These are phyloP conservation scores for Amazona vittata DNA, from an alignment of 2,113 vertebrate genomes.

Conservation along the genomic window DNA sequence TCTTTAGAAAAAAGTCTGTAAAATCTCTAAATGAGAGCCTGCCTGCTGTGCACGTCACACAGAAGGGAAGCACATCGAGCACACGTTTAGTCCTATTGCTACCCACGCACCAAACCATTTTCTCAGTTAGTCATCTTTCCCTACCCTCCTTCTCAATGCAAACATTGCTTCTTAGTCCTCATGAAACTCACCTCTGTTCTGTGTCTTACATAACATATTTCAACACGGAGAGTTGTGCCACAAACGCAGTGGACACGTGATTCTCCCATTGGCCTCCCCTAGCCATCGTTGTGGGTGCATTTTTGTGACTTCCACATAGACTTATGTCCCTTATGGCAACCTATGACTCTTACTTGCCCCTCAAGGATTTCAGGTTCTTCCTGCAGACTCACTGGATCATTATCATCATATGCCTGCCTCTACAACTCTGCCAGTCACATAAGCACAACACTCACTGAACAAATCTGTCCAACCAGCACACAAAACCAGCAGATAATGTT, in stretches of 20 bases:
- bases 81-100: not conserved
- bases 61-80: not conserved
- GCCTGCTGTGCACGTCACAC: not conserved
- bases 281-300: not conserved
- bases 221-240: not conserved
- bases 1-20: not conserved
- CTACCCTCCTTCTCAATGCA: not conserved
- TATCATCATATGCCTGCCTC: not conserved
- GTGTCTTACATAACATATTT: not conserved
- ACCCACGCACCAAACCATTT: not conserved
- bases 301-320: not conserved
- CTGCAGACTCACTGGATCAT: not conserved
- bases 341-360: not conserved
- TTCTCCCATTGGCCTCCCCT: not conserved
- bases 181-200: not conserved
- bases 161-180: constrained; percentile 17
- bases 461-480: not conserved
- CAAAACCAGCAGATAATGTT: not conserved
- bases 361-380: not conserved
- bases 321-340: fast-evolving
- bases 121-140: not conserved
- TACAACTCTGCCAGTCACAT: not conserved
- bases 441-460: not conserved
- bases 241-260: fast-evolving
- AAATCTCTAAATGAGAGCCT: not conserved